These are phyloP conservation scores for Silurus asotus DNA, from an alignment of 2,113 vertebrate genomes.

Conservation along the genomic window DNA sequence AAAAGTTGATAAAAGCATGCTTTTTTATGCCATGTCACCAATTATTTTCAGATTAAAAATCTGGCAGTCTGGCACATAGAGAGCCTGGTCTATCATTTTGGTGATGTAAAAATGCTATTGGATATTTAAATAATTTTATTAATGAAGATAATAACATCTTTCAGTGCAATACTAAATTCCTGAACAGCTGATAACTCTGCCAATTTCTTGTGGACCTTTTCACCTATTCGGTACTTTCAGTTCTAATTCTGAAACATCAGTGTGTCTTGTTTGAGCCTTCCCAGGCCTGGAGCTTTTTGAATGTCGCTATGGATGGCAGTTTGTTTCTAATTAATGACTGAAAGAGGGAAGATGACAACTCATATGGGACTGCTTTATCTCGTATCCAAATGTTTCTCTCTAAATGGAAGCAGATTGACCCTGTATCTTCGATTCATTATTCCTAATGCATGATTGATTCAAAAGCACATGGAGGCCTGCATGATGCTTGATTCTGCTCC, in stretches of 20 bases:
- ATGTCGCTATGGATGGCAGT: slow-evolving; percentile 41
- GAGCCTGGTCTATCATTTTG: background rate
- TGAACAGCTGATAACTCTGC: background rate
- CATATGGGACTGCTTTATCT: slow-evolving; percentile 57
- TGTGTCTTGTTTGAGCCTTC: slow-evolving; percentile 23
- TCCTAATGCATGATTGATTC: slow-evolving; percentile 41
- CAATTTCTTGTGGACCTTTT: background rate
- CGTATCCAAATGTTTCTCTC: slow-evolving; percentile 44
- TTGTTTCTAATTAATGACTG: slow-evolving; percentile 55
- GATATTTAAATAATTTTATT: background rate
- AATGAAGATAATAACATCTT: background rate
- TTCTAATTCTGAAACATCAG: slow-evolving; percentile 1
- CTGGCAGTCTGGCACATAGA: background rate
- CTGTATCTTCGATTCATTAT: slow-evolving; percentile 46
- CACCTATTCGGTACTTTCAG: background rate
- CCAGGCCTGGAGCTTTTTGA: slow-evolving; percentile 27
- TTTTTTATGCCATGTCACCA: background rate
- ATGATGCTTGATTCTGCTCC: slow-evolving; percentile 17
- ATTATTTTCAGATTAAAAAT: background rate
- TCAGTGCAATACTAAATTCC: background rate
- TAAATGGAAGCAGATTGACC: slow-evolving; percentile 57
- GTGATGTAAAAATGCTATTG: background rate
- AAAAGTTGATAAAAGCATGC: background rate
- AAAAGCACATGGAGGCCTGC: slow-evolving; percentile 34
- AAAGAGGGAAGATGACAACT: slow-evolving; percentile 42